Conservation (phyloP, 2,888 invertebrate genomes). For the Melangyna quadrimaculata region DNA sequence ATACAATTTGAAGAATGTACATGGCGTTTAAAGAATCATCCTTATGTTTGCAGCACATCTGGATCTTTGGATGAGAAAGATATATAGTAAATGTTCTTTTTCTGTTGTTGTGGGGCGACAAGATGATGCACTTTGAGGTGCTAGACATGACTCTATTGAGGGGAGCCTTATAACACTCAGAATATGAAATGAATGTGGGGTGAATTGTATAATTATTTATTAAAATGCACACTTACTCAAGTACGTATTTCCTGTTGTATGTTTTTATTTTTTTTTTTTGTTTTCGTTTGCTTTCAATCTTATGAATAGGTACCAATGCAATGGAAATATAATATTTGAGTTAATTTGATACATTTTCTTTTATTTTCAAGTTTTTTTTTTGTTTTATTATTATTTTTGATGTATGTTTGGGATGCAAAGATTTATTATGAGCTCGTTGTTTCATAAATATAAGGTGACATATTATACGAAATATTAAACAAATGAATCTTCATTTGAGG, state of each 20-base stretch:
- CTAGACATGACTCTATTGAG: constrained; percentile 14
- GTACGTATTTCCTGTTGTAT: constrained; percentile 20
- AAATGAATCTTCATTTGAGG: not conserved
- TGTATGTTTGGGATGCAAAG: not conserved
- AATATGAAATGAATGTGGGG: constrained; percentile 18
- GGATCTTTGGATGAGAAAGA: constrained; percentile 14
- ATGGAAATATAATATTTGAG: not conserved
- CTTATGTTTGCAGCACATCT: not conserved
- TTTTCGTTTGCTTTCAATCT: constrained; percentile 3
- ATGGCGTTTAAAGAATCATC: constrained; percentile 13
- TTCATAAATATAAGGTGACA: not conserved
- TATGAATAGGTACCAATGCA: not conserved
- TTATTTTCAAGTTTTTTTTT: not conserved
- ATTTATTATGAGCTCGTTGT: constrained; percentile 5
- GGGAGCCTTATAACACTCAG: constrained; percentile 15
- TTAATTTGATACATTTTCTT: constrained; percentile 15
- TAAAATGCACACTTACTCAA: constrained; percentile 23
- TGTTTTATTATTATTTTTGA: too few species aligned
- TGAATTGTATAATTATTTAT: constrained; percentile 18
- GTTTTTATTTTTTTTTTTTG: not conserved
- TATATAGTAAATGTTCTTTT: too few species aligned
- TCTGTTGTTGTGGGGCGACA: not conserved
- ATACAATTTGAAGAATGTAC: constrained; percentile 1
- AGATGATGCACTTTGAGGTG: constrained; percentile 15
- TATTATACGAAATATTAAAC: not conserved